Percentiles rank a stretch among this genome's conserved stretches.
These are phyloP conservation scores for Peromyscus maniculatus DNA, from an alignment of 2,113 vertebrate genomes.

Conservation along the genomic window DNA sequence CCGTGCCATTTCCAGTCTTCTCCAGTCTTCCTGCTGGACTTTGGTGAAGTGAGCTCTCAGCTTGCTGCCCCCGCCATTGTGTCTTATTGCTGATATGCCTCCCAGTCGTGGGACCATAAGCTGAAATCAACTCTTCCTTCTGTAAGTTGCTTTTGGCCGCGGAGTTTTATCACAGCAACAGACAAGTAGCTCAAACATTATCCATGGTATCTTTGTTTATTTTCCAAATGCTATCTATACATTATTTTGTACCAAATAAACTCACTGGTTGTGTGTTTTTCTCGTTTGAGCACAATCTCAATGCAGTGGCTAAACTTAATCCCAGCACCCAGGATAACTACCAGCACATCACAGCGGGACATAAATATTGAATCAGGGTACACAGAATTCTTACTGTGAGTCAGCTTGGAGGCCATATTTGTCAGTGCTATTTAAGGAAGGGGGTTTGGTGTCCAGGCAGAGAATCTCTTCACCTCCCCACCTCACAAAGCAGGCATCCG, in stretches of 20 bases:
- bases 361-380: constrained; percentile 37
- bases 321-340: not conserved
- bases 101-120: not conserved
- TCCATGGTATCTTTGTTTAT: not conserved
- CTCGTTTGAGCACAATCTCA: not conserved
- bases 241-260: constrained; percentile 1
- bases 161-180: not conserved
- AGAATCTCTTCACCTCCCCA: not conserved
- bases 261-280: not conserved
- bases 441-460: not conserved
- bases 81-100: not conserved
- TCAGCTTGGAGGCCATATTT: not conserved
- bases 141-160: not conserved
- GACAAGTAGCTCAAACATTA: not conserved
- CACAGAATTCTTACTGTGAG: not conserved
- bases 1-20: not conserved
- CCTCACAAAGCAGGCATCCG: not conserved
- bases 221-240: not conserved
- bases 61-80: not conserved
- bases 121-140: not conserved
- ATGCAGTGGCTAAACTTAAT: not conserved
- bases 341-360: not conserved
- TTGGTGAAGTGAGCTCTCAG: not conserved
- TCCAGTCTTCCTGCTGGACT: not conserved
- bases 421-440: not conserved